Percentiles rank a stretch among this genome's conserved stretches.
Conservation (phyloP, 2,797 vertebrate species). For the Sebastes matsubarae region DNA sequence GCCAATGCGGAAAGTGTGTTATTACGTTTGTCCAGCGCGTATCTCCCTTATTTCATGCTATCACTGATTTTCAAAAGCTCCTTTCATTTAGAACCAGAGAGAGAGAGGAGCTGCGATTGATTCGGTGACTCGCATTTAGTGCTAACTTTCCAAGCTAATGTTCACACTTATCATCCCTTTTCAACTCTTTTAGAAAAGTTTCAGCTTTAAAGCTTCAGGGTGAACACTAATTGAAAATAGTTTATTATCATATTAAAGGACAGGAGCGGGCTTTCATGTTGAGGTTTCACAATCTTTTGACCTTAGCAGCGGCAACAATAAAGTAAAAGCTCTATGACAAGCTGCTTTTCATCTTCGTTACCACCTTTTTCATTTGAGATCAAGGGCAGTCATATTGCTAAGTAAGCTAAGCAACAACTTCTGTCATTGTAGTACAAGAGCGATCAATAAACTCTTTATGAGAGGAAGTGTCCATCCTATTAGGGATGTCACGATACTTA, state of each 20-base stretch:
- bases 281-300: constrained; percentile 50
- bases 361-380: constrained; percentile 32
- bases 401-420: constrained; percentile 20
- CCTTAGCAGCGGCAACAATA: constrained; percentile 60
- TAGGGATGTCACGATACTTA: too few relatives aligned
- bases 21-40: neutral
- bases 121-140: constrained; percentile 25
- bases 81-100: constrained; percentile 37
- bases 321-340: constrained; percentile 48
- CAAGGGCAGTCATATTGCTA: constrained; percentile 24
- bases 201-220: constrained; percentile 48
- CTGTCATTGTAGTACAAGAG: neutral
- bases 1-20: neutral
- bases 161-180: constrained; percentile 36
- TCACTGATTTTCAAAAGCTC: constrained; percentile 17
- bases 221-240: constrained; percentile 69
- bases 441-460: neutral
- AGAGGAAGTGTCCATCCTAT: neutral
- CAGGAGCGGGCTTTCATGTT: constrained; percentile 55
- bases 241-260: constrained; percentile 67
- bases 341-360: constrained; percentile 51
- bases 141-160: constrained; percentile 31
- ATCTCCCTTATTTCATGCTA: constrained; percentile 19
- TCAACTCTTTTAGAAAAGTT: constrained; percentile 45
- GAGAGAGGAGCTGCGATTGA: constrained; percentile 36